Conservation (phyloP, 2,888 invertebrate genomes). For the Iselma pallidipennis region DNA sequence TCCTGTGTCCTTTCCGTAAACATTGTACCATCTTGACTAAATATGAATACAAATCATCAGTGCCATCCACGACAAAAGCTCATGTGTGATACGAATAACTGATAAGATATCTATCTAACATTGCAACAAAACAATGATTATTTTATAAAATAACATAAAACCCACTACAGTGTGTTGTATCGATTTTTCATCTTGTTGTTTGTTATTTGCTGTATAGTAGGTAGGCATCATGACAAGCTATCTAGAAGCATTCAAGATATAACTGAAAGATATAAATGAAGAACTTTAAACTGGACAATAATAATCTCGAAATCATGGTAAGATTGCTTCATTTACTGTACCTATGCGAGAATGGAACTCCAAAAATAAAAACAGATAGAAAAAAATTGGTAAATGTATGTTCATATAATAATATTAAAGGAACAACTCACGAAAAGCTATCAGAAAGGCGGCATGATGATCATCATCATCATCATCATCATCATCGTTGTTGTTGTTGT, state of each 20-base stretch:
- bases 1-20: conserved; percentile 37
- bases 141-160: conserved; percentile 7
- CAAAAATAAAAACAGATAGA: conserved; percentile 15
- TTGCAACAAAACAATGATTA: conserved; percentile 15
- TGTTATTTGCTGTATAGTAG: neutral
- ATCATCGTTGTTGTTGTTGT: neutral
- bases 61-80: conserved; percentile 41
- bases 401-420: conserved; percentile 20
- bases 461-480: conserved; percentile 27
- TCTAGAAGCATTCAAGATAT: neutral
- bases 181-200: conserved; percentile 2
- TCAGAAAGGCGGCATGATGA: conserved; percentile 46
- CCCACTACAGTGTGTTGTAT: neutral
- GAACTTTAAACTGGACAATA: neutral
- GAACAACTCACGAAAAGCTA: conserved; percentile 41
- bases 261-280: neutral
- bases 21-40: conserved; percentile 29
- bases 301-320: no score
- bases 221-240: neutral
- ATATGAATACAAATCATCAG: conserved; percentile 33
- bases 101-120: conserved; percentile 30
- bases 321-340: conserved; percentile 25
- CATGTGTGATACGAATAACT: conserved; percentile 43
- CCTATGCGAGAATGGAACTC: conserved; percentile 16
- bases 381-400: neutral